Evolutionary conservation across 1,140 invertebrate genomes (phyloP).

Genomic region (Araneus ventricosus): DNA sequence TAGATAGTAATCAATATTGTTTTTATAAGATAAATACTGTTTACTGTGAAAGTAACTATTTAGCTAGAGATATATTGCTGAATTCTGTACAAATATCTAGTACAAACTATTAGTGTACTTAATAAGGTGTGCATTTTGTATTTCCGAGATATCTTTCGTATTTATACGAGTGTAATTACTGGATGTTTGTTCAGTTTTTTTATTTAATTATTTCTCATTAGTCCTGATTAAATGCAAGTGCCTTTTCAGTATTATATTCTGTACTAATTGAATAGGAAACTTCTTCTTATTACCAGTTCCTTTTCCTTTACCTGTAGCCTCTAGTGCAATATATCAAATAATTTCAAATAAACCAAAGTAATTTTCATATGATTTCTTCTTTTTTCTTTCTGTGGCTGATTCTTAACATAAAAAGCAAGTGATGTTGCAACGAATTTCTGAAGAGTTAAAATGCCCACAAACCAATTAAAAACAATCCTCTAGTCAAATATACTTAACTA

Average conservation of each 20-base stretch:
- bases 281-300: neutral
- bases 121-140: neutral
- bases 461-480: too few relatives aligned
- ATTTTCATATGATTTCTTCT: too few relatives aligned
- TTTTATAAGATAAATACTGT: neutral
- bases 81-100: neutral
- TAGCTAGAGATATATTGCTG: neutral
- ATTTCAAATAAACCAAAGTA: too few relatives aligned
- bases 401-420: too few relatives aligned
- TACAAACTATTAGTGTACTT: neutral
- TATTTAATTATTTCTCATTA: neutral
- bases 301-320: too few relatives aligned
- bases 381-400: too few relatives aligned
- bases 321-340: too few relatives aligned
- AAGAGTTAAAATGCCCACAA: too few relatives aligned
- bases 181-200: neutral
- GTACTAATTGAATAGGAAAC: neutral
- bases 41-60: neutral
- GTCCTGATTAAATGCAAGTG: neutral
- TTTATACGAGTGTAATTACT: neutral
- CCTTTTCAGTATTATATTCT: constrained; percentile 7
- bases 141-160: neutral
- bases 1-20: neutral
- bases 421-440: too few relatives aligned
- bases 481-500: too few relatives aligned